These are phyloP conservation scores for Lepus europaeus DNA, from an alignment of 2,113 vertebrate species.

Conservation along the genomic window DNA sequence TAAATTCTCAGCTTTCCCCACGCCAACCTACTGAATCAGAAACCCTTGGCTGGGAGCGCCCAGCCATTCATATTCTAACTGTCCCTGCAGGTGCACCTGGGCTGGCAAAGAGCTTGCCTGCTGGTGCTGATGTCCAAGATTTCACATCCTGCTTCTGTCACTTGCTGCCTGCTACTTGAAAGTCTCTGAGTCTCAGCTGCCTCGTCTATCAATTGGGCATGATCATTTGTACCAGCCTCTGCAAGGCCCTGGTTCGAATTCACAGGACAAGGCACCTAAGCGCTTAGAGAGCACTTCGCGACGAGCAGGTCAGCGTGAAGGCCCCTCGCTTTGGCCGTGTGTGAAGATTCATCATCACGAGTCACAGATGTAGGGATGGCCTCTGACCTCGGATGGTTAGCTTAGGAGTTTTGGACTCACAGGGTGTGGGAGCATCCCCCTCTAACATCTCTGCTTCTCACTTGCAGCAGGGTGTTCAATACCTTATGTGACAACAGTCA, in stretches of 20 bases:
- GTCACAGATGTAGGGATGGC: not conserved
- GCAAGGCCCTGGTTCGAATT: not conserved
- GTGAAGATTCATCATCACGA: not conserved
- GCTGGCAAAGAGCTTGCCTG: not conserved
- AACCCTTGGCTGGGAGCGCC: not conserved
- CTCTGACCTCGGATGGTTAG: too few relatives aligned
- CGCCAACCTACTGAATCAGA: not conserved
- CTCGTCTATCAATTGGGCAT: not conserved
- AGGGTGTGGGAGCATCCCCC: too few relatives aligned
- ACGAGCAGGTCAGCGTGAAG: not conserved
- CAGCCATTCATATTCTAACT: not conserved
- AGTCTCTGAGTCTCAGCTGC: not conserved
- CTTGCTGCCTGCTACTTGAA: conserved; percentile 30
- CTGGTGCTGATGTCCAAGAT: not conserved
- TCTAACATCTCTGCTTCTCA: too few relatives aligned
- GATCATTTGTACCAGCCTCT: not conserved
- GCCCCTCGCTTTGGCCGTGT: not conserved
- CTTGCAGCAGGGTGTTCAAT: too few relatives aligned
- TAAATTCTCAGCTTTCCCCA: not conserved
- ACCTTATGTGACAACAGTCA: too few relatives aligned
- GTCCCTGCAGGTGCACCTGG: not conserved
- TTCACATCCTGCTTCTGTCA: not conserved
- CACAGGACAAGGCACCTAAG: not conserved
- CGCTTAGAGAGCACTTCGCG: not conserved
- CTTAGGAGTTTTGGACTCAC: too few relatives aligned